Evolutionary conservation across 2,113 vertebrate genomes (phyloP).

Genomic region (Zosterops borbonicus): DNA sequence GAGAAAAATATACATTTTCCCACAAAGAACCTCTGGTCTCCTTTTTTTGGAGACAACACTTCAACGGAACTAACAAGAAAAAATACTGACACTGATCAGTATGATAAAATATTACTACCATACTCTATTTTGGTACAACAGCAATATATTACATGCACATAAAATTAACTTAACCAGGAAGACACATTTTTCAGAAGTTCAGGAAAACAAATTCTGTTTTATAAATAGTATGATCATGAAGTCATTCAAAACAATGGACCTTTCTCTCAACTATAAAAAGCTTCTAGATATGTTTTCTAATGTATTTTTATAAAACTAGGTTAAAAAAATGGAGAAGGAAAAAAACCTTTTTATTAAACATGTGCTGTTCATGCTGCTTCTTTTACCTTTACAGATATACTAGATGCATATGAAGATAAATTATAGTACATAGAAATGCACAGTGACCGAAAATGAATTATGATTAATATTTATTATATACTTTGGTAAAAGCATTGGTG

Average conservation of each 20-base stretch:
- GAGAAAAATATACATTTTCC: background rate
- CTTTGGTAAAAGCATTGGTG: background rate
- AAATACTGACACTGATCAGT: conserved; percentile 54
- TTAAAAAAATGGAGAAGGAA: background rate
- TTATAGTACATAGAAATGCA: background rate
- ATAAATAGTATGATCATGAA: conserved; percentile 69
- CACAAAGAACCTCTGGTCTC: background rate
- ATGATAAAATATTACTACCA: conserved; percentile 71
- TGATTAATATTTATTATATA: background rate
- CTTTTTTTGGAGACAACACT: conserved; percentile 35
- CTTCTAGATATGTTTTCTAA: conserved; percentile 14
- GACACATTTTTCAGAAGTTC: conserved; percentile 79
- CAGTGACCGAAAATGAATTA: background rate
- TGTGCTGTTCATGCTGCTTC: background rate
- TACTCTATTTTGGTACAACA: conserved; percentile 55
- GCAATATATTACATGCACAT: conserved; percentile 45
- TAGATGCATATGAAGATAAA: background rate
- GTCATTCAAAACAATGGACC: conserved; percentile 70
- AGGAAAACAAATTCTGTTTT: conserved; percentile 73
- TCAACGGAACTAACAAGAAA: conserved; percentile 58
- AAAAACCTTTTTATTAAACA: background rate
- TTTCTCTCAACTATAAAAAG: conserved; percentile 60
- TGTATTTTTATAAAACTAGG: background rate
- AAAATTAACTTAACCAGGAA: conserved; percentile 83
- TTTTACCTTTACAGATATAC: background rate